Evolutionary conservation across 2,113 vertebrate genomes (phyloP), one percentile per base, ranked within the genome.

Genomic region (Dascyllus trimaculatus): DNA sequence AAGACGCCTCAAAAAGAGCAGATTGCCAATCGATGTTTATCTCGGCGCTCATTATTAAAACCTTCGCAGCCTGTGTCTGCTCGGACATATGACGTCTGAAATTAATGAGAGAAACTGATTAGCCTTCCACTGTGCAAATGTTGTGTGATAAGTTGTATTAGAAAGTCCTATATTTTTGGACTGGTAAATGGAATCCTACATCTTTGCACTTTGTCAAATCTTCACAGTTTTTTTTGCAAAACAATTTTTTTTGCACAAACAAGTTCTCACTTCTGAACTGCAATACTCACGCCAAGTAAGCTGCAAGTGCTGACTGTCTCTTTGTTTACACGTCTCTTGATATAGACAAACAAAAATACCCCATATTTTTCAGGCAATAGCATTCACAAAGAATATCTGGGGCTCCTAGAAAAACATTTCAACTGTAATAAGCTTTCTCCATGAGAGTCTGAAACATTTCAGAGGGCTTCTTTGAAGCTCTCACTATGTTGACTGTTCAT

Each of bases 391-490:
- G 91, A 89, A 91, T 90, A 92, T 93, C 88, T 91, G 89, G 86
- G 88, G 80, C 89, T 87, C 81, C 89, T 61, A 77, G 83, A 89
- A 91, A 93, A 94, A 94, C 89, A 92, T 90, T 94, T 94, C 92
- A 91, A 66, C 88, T 80, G 89, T 94, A 94, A 94, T 94, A 93
- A 93, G 93, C 91, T 86, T 92, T 91, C 91, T 92, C 87, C 87
- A 81, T 49, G 75, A 91, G 89, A 88, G 84, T 81, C 84, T 91
- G 84, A 72, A 89, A 68, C 79, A 76, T 92, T 93, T 91, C 93
- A 92, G 81, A 92, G 84, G 62, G 82, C 63, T 80, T 22, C 90
- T 92, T 94, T 94, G 93, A 94, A 93, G 89, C 90, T 80, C 83
- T 90, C 84, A 77, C 89, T 83, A 18, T 92, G 90, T 93, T 90